Evolutionary conservation across 37 sponge, comb jelly and placozoan species (phyloP).

Genomic region (Spongia lamella): DNA sequence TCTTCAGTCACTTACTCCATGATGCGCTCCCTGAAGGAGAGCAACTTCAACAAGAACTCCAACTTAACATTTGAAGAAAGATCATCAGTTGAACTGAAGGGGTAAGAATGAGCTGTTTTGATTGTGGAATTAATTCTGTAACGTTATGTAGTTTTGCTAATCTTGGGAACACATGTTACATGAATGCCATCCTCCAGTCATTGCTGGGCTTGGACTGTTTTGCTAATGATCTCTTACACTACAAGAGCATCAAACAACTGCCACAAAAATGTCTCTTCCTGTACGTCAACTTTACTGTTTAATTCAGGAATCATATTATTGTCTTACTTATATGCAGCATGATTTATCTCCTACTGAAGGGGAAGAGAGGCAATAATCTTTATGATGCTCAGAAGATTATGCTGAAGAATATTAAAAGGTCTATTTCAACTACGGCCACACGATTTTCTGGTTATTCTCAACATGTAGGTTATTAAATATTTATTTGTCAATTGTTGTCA

Average conservation of each 20-base stretch:
- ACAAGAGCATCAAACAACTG: constrained; percentile 15
- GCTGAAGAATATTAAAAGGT: constrained; percentile 52
- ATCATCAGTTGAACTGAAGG: too few relatives aligned
- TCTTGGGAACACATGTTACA: constrained; percentile 89
- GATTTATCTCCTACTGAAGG: constrained; percentile 68
- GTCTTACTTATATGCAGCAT: constrained; percentile 23
- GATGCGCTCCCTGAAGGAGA: too few relatives aligned
- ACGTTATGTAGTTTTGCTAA: constrained; percentile 90
- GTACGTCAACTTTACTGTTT: constrained; percentile 8
- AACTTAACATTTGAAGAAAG: too few relatives aligned
- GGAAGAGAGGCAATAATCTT: constrained; percentile 45
- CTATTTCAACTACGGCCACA: constrained; percentile 20
- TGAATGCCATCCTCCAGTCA: constrained; percentile 87
- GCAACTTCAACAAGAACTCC: too few relatives aligned
- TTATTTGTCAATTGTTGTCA: neutral
- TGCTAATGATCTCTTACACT: constrained; percentile 64
- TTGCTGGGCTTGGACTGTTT: constrained; percentile 74
- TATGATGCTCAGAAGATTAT: constrained; percentile 42
- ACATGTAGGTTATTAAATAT: constrained; percentile 39
- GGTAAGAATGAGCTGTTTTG: too few relatives aligned
- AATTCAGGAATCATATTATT: neutral
- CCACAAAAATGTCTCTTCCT: constrained; percentile 47
- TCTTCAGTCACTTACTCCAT: too few relatives aligned
- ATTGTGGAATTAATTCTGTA: too few relatives aligned
- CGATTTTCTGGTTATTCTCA: constrained; percentile 62